Conservation (phyloP, 2,113 vertebrate species). For the Elaphurus davidianus region DNA sequence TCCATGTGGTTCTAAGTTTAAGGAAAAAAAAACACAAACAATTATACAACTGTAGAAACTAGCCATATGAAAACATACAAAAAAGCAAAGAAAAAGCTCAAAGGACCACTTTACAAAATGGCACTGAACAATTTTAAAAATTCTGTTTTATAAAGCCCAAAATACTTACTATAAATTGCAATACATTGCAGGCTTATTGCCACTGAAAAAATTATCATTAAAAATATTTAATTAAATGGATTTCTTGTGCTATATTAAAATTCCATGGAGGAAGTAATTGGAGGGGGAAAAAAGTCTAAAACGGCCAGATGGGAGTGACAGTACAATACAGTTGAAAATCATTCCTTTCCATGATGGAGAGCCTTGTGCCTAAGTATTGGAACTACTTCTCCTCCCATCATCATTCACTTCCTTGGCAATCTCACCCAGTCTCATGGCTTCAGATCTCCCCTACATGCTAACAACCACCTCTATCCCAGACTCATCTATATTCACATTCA, state of each 20-base stretch:
- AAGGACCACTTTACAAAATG: neutral
- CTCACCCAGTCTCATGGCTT: neutral
- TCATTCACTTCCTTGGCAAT: neutral
- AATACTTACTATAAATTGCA: neutral
- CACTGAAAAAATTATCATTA: neutral
- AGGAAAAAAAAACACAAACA: neutral
- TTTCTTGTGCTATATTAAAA: neutral
- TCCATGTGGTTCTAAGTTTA: slow-evolving; percentile 71
- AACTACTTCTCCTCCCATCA: neutral
- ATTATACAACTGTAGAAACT: neutral
- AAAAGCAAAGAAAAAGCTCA: neutral
- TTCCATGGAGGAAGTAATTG: neutral
- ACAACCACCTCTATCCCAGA: neutral
- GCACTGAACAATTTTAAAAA: neutral
- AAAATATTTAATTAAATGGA: neutral
- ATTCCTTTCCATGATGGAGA: neutral
- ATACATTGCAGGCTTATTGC: neutral
- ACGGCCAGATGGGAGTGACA: neutral
- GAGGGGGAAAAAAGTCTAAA: neutral
- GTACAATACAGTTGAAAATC: neutral
- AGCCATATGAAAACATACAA: neutral
- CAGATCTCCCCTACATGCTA: neutral
- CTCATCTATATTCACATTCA: neutral
- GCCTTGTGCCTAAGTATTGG: neutral
- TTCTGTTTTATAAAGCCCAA: neutral